Evolutionary conservation across 1,140 invertebrate species (phyloP), one percentile per base, ranked within the genome.

Genomic region (Bombus impatiens): DNA sequence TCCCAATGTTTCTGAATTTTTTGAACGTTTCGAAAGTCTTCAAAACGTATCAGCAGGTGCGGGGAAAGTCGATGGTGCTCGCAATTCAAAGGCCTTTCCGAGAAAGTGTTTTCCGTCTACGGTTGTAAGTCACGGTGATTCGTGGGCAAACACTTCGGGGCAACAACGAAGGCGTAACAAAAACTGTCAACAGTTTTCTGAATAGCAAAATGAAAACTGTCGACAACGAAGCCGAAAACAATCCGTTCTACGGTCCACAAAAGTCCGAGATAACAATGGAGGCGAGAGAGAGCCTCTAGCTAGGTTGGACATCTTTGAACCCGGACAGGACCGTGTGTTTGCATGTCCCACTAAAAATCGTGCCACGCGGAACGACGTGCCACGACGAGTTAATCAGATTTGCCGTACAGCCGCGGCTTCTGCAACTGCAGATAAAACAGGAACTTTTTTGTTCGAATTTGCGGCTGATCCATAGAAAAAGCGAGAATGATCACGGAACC

Each of bases 321-420:
- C 10, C 1, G 70, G 28, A 28, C 32, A 59, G 44, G 59, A 59
- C 71, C 44, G 78, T 82, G 44, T 86, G 84, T 82, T 86, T 86
- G 84, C 84, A 82, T 40, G 84, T 86, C 59, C 78, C 78, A 76
- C n/a, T 82, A 83, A 82, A 89, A 86, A 82, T 62, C 70, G 79
- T 57, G 84, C 44, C 70, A 47, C 74, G 18, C 47, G 59, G 68
- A 82, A 68, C 78, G 68, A 62, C 42, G 25, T 79, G 62, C 65
- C 78, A 53, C 44, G 65, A 80, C 37, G 57, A 80, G 40, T 83
- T 89, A 89, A 89, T 68, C 80, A 86, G 84, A 86, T 89, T 88
- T 82, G 53, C 59, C 40, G 42, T 59, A 25, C 76, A n/a, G 59
- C 28, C 44, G 42, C 9, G 12, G 76, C 22, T 79, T 62, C 65